A percentile compares a stretch with the other conserved stretches of the same genome.
These are phyloP conservation scores for Drosophila mayri DNA, from an alignment of 1,140 invertebrate genomes.

Conservation along the genomic window DNA sequence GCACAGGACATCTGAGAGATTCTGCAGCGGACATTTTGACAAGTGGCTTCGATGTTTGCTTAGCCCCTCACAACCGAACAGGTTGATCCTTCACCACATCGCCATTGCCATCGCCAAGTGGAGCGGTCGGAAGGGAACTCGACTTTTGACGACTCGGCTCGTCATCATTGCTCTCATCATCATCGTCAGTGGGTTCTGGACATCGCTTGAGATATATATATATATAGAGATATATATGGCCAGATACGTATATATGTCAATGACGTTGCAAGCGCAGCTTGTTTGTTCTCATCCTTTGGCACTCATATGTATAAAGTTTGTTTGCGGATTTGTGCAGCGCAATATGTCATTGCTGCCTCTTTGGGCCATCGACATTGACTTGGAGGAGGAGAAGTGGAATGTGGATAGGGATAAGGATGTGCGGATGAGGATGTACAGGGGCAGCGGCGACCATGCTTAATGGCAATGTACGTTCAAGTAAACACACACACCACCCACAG, in stretches of 20 bases:
- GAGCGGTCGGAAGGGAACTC: background rate
- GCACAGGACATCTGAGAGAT: background rate
- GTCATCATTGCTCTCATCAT: constrained; percentile 21
- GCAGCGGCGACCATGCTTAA: constrained; percentile 69
- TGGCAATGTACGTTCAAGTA: constrained; percentile 83
- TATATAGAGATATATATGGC: constrained; percentile 5
- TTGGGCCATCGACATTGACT: constrained; percentile 32
- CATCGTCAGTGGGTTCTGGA: constrained; percentile 5
- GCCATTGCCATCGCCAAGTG: constrained; percentile 24
- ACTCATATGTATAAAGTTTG: constrained; percentile 84
- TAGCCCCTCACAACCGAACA: constrained; percentile 25
- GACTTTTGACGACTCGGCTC: constrained; percentile 35
- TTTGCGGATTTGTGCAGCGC: constrained; percentile 82
- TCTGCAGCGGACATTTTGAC: constrained; percentile 55
- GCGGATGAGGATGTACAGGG: constrained; percentile 1
- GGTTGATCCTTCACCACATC: constrained; percentile 24
- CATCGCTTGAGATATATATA: constrained; percentile 2
- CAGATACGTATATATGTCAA: constrained; percentile 74
- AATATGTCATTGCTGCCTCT: constrained; percentile 77
- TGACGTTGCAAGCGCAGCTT: constrained; percentile 67
- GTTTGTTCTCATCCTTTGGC: constrained; percentile 81
- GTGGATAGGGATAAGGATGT: background rate
- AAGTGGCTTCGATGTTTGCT: constrained; percentile 71
- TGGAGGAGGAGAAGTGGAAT: constrained; percentile 19
- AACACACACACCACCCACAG: constrained; percentile 56